Base-by-base conservation (phyloP, 2,888 invertebrate species). In the Augiades crinisus region DNA sequence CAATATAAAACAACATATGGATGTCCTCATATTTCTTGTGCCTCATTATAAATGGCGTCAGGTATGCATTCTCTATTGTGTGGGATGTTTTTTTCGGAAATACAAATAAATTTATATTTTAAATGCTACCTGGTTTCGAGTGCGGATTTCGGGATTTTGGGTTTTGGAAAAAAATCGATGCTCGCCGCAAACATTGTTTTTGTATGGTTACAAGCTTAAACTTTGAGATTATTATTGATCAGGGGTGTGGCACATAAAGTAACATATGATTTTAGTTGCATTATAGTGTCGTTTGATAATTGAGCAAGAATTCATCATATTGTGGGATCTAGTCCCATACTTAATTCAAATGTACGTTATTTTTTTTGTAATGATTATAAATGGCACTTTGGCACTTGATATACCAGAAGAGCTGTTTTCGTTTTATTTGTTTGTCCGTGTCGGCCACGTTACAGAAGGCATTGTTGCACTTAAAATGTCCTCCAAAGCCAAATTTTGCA, bases 171-270 rank as follows among this genome's bases (percentile, higher is more conserved):
- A 83, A 88, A 85, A 73, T 54, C 64, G 70, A 82, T 78, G 81
- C 76, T 81, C 81, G 81, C 89, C 88, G 78, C 87, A 87, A 87
- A 87, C 86, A 87, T 86, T 85, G 88, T 87, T 85, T 87, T 85
- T 89, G 74, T 86, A 31, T 41, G 54, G 53, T 68, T 70, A 68
- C 69, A 70, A 72, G 73, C 33, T 46, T 40, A 51, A 51, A 37
- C 47, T 69, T 61, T 56, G 54, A 63, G 66, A 70, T 68, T 50
- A 60, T 58, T 59, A 54, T 54, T 53, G 46, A 53, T 13, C 77
- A 77, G 81, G 53, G 67, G 55, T 74, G 19, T 43, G 21, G 56
- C 78, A 78, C 77, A 34, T 52, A 7, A 34, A 17, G n/a, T n/a
- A n/a, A n/a, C n/a, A n/a, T n/a, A n/a, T n/a, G 8, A 22, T 38